Conservation (phyloP, 2,797 vertebrate species). For the Pipistrellus pygmaeus region DNA sequence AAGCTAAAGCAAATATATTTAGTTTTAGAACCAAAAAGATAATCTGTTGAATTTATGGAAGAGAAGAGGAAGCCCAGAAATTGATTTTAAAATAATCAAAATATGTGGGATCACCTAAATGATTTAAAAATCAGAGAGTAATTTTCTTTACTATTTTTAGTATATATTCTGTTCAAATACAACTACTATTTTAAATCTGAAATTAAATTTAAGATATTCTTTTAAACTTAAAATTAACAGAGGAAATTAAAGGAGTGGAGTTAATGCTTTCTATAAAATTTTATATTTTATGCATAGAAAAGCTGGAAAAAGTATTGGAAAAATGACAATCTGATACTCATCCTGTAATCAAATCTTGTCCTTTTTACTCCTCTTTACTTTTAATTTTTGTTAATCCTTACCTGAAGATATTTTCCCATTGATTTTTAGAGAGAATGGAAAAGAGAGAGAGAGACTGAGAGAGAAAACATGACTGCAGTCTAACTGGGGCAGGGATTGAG, state of each 20-base stretch:
- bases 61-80: constrained; percentile 8
- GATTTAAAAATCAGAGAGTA: constrained; percentile 34
- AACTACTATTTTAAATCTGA: constrained; percentile 34
- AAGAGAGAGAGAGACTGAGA: no score
- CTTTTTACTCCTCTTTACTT: background rate
- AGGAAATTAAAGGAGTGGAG: background rate
- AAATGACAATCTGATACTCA: constrained; percentile 7
- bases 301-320: background rate
- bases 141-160: constrained; percentile 64
- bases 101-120: background rate
- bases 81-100: constrained; percentile 51
- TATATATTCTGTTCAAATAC: constrained; percentile 52
- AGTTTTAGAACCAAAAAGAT: constrained; percentile 39
- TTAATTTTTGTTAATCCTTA: no score
- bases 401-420: no score
- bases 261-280: background rate
- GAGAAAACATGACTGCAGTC: no score
- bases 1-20: constrained; percentile 90
- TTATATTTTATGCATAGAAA: background rate
- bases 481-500: no score
- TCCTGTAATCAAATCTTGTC: constrained; percentile 4
- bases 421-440: no score
- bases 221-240: constrained; percentile 53
- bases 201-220: constrained; percentile 43
- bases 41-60: constrained; percentile 53